Conservation (phyloP, 2,797 vertebrate species). For the Centropyge bicolor region DNA sequence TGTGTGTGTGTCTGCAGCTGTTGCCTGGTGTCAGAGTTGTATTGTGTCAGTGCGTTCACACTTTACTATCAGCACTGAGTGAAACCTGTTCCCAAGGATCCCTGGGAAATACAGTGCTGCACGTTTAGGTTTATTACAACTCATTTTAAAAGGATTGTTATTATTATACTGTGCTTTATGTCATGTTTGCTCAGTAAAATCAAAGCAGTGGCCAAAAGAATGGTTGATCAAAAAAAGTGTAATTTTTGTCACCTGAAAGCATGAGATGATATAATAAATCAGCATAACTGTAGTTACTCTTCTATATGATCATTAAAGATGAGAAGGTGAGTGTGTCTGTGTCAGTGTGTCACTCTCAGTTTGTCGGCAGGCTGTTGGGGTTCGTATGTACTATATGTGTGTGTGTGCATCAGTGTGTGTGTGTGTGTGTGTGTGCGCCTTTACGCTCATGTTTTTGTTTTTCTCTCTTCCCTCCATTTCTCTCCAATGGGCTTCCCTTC, state of each 20-base stretch:
- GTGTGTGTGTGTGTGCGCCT: constrained; percentile 13
- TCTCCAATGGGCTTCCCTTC: constrained; percentile 53
- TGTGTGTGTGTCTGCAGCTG: constrained; percentile 55
- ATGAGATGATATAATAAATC: background rate
- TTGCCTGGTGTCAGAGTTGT: constrained; percentile 52
- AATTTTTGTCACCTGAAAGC: background rate
- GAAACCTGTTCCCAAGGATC: constrained; percentile 39
- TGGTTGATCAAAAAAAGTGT: background rate
- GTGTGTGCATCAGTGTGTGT: constrained; percentile 1
- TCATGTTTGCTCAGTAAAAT: background rate
- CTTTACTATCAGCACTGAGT: constrained; percentile 11
- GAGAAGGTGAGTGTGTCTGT: background rate
- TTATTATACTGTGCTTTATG: background rate
- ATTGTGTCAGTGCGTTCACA: constrained; percentile 38
- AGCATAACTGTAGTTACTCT: background rate
- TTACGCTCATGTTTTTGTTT: constrained; percentile 61
- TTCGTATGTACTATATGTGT: background rate
- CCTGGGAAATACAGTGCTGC: background rate
- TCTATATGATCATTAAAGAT: background rate
- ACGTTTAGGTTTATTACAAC: constrained; percentile 2
- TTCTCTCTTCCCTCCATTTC: constrained; percentile 55
- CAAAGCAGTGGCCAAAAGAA: background rate
- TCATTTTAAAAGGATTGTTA: background rate
- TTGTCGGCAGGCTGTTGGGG: background rate
- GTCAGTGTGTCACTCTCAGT: background rate